Base-by-base conservation (phyloP, 2,797 vertebrate species). In the Ispidina picta region DNA sequence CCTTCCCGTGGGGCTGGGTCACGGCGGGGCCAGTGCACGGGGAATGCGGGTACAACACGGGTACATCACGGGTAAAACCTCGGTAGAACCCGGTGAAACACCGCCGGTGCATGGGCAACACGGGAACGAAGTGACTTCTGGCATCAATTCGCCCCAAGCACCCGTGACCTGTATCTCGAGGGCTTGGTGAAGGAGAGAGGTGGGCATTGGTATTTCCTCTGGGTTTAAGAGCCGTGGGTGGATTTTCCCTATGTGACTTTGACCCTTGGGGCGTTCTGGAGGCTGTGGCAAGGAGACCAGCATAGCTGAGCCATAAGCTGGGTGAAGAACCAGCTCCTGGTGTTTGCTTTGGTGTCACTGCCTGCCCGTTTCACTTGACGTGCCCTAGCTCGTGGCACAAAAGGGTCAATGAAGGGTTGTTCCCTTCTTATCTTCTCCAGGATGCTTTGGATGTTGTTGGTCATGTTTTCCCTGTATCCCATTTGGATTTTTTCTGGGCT, bases 361-460 rank as follows among this genome's bases (percentile, higher is more conserved):
- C 82, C 74, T 35, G 63, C 63, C 55, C 4, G 5, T 17, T 49
- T 7, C 8, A 2, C 69, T 31, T n/a, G 68, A 21, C 0, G 6
- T 5, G 2, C 59, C 55, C 79, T 60, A 58, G 29, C 33, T 39
- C 1, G 0, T 10, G 26, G 46, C 64, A 62, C 2, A 0, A 9
- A 35, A 73, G 60, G 70, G 74, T 52, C 2, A 28, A 1, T 1
- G 15, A 15, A 39, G 51, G 69, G 49, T 71, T 43, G 4, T 49
- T 37, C 59, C 60, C 35, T 29, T 37, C 41, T 70, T 25, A 23
- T 28, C 43, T 65, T 58, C 82, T 70, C 69, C 72, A 10, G 35
- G 52, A 15, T 0, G 0, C 39, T 51, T 37, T 0, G 4, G n/a
- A 41, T 28, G 3, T 43, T 41, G 20, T 5, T 6, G 15, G 64